Conservation (phyloP, 2,888 invertebrate species). For the Platycheirus albimanus region DNA sequence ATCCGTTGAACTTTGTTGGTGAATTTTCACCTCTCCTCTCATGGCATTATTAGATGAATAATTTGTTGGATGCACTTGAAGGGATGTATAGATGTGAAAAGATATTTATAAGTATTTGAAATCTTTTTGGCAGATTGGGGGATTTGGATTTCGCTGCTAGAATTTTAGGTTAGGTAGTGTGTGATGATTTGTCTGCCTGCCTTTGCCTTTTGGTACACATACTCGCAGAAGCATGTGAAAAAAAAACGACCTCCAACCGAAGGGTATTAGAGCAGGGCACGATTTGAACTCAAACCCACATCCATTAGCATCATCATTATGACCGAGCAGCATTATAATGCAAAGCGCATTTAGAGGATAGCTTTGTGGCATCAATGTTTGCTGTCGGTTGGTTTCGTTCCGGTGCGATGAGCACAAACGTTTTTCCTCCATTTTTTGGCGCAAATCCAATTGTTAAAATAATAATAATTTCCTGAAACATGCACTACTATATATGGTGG, state of each 20-base stretch:
- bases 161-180: background rate
- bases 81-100: background rate
- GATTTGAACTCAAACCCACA: slow-evolving; percentile 11
- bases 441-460: slow-evolving; percentile 72
- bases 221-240: background rate
- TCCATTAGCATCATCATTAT: slow-evolving; percentile 37
- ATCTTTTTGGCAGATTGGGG: slow-evolving; percentile 31
- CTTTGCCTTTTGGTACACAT: slow-evolving; percentile 18
- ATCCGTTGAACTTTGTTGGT: background rate
- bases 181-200: no score
- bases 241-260: background rate
- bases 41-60: slow-evolving; percentile 50
- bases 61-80: slow-evolving; percentile 51
- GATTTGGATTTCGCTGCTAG: slow-evolving; percentile 1
- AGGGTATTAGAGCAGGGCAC: background rate
- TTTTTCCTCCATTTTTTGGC: slow-evolving; percentile 56
- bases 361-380: slow-evolving; percentile 34
- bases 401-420: slow-evolving; percentile 59
- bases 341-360: background rate
- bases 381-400: slow-evolving; percentile 46
- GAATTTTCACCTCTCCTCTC: slow-evolving; percentile 6
- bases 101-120: slow-evolving; percentile 4
- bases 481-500: slow-evolving; percentile 4
- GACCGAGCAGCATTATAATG: slow-evolving; percentile 21
- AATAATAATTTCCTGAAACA: slow-evolving; percentile 63